These are phyloP conservation scores for Phenganax stokvisi DNA, from an alignment of 92 coral and sea anemone species.

Conservation along the genomic window DNA sequence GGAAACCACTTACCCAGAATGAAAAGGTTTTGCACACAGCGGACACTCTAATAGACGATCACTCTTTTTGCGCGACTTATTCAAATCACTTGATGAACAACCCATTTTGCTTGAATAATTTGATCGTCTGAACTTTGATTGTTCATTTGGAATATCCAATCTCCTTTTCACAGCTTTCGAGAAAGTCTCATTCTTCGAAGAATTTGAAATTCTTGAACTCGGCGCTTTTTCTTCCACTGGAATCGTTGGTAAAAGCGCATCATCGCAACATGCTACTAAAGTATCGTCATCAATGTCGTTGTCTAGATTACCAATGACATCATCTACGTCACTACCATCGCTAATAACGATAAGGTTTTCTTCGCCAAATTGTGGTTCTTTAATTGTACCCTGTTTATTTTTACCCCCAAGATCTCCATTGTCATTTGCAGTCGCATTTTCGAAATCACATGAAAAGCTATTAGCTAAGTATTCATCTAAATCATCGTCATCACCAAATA, in stretches of 20 bases:
- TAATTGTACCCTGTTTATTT: background rate
- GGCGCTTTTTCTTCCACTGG: conserved; percentile 11
- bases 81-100: background rate
- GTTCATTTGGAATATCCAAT: conserved; percentile 11
- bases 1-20: conserved; percentile 8
- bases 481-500: conserved; percentile 4
- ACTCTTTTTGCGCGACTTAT: background rate
- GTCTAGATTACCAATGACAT: conserved; percentile 12
- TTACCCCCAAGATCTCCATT: background rate
- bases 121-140: background rate
- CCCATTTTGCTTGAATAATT: background rate
- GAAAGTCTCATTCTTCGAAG: background rate
- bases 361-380: background rate
- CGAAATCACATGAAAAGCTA: background rate
- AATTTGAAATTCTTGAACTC: background rate
- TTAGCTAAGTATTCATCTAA: background rate
- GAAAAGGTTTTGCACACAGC: conserved; percentile 4
- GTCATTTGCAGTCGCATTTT: background rate
- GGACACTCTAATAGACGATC: conserved; percentile 19
- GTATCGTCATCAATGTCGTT: conserved; percentile 25
- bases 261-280: conserved; percentile 24
- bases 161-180: conserved; percentile 26
- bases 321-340: conserved; percentile 8
- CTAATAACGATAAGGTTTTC: background rate
- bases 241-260: conserved; percentile 26